Evolutionary conservation across 1,140 invertebrate species (phyloP), one percentile per base, ranked within the genome.

Genomic region (Drosophila melanica): DNA sequence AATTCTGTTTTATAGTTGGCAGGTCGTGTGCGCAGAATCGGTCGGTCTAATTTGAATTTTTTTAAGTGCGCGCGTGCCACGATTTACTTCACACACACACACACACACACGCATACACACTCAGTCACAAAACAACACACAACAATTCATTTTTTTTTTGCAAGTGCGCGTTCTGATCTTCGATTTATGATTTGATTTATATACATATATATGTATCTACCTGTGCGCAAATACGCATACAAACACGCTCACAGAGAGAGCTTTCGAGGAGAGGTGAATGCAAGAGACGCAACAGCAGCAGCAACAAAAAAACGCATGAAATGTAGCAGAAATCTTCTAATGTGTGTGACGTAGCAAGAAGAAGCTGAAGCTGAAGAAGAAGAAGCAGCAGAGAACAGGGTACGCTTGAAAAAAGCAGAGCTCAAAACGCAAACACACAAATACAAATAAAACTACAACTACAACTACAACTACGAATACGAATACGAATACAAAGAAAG

Each of bases 41-140:
- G 54, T 72, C 69, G 69, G 69, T 59, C 6, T 18, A 67, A 67
- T 72, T 67, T 59, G 30, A 59, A 73, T 53, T 54, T 58, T 66
- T 73, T 73, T 73, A 41, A 59, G 69, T 72, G 63, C 69, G 69
- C 69, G 69, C 69, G 63, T 72, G 69, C 55, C 69, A 67, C 69
- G 69, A 72, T 67, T 71, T 48, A 64, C 66, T 44, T 62, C 54
- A 42, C 63, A 72, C 53, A 57, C 58, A 63, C 12, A 45, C 8
- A 60, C 12, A 72, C 53, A 57, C 58, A 63, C 12, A 45, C 8
- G 47, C 12, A 57, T 30, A 41, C 20, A 60, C 27, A 45, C 27
- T 51, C 39, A 72, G 63, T 72, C 69, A 67, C 63, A 72, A 72
- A 72, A 50, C 18, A 42, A 67, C 33, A 72, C 66, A 72, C 54